Percentiles rank a stretch among this genome's conserved stretches.
Evolutionary conservation across 1,140 invertebrate species (phyloP).

Genomic region (Bathynomus jamesi): DNA sequence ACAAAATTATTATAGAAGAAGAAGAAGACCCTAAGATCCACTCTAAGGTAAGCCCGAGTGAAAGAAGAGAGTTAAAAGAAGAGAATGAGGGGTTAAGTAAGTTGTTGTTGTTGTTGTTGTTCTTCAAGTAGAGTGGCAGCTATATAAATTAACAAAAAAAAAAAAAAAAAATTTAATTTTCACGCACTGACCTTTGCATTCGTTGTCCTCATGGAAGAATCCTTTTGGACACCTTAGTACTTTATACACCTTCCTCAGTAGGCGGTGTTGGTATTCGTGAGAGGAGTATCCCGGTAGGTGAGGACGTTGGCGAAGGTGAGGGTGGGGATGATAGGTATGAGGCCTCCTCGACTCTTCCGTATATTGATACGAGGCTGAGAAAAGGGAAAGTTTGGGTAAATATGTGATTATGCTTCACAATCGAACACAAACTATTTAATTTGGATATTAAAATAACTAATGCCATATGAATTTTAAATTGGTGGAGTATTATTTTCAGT

Average conservation of each 20-base stretch:
- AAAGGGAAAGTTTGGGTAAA: neutral
- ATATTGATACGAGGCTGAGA: slow-evolving; percentile 21
- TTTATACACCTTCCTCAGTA: slow-evolving; percentile 18
- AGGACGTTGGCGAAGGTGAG: slow-evolving; percentile 14
- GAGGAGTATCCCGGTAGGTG: slow-evolving; percentile 15
- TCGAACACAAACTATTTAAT: neutral
- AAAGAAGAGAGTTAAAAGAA: too few relatives aligned
- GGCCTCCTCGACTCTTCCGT: slow-evolving; percentile 9
- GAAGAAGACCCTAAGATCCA: too few relatives aligned
- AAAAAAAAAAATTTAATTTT: too few relatives aligned
- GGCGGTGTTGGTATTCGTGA: slow-evolving; percentile 19
- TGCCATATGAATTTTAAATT: too few relatives aligned
- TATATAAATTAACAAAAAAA: too few relatives aligned
- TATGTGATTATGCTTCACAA: neutral
- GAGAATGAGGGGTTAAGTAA: too few relatives aligned
- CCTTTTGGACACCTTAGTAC: slow-evolving; percentile 14
- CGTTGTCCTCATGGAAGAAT: slow-evolving; percentile 11
- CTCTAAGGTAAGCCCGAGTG: too few relatives aligned
- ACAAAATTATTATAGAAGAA: too few relatives aligned
- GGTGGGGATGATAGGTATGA: neutral
- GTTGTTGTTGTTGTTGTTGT: too few relatives aligned
- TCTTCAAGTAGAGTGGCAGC: too few relatives aligned
- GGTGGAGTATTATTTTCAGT: too few relatives aligned
- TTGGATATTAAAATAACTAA: too few relatives aligned
- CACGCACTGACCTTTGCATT: slow-evolving; percentile 30